Evolutionary conservation across 2,113 vertebrate species (phyloP), one percentile per base, ranked within the genome.

Genomic region (Chrysochloris asiatica): DNA sequence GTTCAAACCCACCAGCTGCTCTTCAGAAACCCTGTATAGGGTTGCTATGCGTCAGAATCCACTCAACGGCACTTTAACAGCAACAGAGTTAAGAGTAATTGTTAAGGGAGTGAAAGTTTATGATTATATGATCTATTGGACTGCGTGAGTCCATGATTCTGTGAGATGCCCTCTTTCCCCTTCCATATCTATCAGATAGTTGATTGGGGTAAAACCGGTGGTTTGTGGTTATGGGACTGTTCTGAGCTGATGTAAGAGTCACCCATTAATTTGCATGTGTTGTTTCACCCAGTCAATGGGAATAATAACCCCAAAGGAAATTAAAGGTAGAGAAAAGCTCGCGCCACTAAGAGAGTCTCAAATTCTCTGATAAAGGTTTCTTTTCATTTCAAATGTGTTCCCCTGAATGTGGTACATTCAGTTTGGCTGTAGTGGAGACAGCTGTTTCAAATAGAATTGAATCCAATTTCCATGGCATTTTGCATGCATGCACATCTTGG

Each of bases 401-500:
- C 36, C 50, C 41, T 91, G 81, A 94, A 94, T 83, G 85, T 89
- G 92, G 89, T 94, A 92, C 82, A 79, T 88, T 95, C 71, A 33
- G 50, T 89, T 92, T 94, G 93, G 91, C 93, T 96, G 47, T 79
- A 86, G 91, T 83, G 89, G 93, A 95, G 93, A 93, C 96, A 97
- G 96, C 94, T 97, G 96, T 96, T 95, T 93, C 87, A 94, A 96
- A 94, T 13, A 93, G 92, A 94, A 93, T 52, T 28, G 54, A 95
- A 92, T 95, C 92, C 95, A 96, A 95, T 96, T 96, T 96, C 86
- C 75, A 85, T 96, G 94, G 95, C 87, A 96, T 97, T 97, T 96
- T 96, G 85, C 86, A 94, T 33, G 43, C 87, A 71, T 82, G 89
- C 92, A 94, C 86, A 95, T 90, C 71, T 94, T 97, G 96, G 96